Conservation (phyloP, 2,888 invertebrate species). For the Drosophila flavopinicola region DNA sequence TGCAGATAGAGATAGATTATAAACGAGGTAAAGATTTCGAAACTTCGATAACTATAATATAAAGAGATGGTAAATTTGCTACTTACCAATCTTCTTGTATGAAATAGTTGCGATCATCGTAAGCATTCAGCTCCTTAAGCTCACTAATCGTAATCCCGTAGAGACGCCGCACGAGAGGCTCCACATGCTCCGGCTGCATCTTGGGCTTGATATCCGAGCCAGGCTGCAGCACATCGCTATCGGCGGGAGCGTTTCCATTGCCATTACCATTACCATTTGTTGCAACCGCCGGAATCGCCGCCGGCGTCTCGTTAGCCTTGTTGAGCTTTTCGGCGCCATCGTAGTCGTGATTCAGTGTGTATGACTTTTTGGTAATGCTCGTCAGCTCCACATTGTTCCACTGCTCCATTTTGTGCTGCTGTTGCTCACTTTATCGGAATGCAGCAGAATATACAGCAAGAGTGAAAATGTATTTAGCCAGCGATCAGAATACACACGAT, state of each 20-base stretch:
- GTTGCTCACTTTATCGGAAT: conserved; percentile 37
- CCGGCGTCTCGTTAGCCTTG: conserved; percentile 35
- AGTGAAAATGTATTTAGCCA: conserved; percentile 12
- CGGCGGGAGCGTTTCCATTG: conserved; percentile 9
- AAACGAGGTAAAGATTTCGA: too few species aligned
- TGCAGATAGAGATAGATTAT: too few species aligned
- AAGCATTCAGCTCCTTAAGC: conserved; percentile 82
- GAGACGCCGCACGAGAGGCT: conserved; percentile 80
- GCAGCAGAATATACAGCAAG: conserved; percentile 27
- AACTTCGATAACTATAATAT: too few species aligned
- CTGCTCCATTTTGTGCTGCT: conserved; percentile 69
- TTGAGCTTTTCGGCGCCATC: conserved; percentile 58
- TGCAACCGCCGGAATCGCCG: conserved; percentile 26
- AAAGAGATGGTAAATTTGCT: neutral
- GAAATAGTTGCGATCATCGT: conserved; percentile 84
- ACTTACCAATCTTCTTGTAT: conserved; percentile 83
- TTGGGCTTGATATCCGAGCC: conserved; percentile 83
- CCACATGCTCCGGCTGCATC: conserved; percentile 74
- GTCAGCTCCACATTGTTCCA: conserved; percentile 82
- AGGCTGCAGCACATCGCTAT: conserved; percentile 73
- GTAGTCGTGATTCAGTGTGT: conserved; percentile 81
- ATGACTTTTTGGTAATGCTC: conserved; percentile 81
- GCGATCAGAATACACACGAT: conserved; percentile 57
- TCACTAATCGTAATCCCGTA: conserved; percentile 83
- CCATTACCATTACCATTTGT: conserved; percentile 27